phyloP scores from a whole-genome alignment of 2,113 vertebrate species.

The Grammomys dolichurus region DNA sequence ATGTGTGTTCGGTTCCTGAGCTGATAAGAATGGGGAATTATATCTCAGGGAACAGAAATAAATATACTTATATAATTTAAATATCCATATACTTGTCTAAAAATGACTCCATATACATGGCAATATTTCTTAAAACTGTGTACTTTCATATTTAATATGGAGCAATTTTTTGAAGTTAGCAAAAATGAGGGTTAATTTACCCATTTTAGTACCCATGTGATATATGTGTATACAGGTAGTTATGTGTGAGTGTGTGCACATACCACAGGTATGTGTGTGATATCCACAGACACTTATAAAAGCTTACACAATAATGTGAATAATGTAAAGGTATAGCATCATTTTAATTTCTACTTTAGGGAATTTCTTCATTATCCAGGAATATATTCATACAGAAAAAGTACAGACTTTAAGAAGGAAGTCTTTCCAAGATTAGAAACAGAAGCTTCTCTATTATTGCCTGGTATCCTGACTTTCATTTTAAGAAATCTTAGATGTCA shows the following conservation, averaged over 20 bases:
- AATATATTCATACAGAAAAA: neutral
- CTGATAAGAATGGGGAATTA: neutral
- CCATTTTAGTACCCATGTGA: neutral
- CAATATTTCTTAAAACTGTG: neutral
- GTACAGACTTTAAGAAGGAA: neutral
- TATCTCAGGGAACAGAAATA: neutral
- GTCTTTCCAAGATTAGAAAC: neutral
- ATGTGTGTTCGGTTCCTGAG: neutral
- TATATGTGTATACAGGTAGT: neutral
- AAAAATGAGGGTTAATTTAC: neutral
- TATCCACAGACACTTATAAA: neutral
- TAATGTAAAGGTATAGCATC: neutral
- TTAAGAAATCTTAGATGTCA: neutral
- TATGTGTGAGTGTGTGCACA: neutral
- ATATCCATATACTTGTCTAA: neutral
- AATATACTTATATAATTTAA: neutral
- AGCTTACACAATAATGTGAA: neutral
- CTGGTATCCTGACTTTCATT: constrained; percentile 52
- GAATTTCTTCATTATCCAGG: neutral
- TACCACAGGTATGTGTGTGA: neutral
- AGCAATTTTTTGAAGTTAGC: neutral
- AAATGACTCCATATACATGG: neutral
- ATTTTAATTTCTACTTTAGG: neutral
- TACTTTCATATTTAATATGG: neutral
- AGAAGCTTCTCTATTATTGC: neutral